Evolutionary conservation across 1,140 invertebrate genomes (phyloP), one percentile per base, ranked within the genome.

Genomic region (Thrips palmi): DNA sequence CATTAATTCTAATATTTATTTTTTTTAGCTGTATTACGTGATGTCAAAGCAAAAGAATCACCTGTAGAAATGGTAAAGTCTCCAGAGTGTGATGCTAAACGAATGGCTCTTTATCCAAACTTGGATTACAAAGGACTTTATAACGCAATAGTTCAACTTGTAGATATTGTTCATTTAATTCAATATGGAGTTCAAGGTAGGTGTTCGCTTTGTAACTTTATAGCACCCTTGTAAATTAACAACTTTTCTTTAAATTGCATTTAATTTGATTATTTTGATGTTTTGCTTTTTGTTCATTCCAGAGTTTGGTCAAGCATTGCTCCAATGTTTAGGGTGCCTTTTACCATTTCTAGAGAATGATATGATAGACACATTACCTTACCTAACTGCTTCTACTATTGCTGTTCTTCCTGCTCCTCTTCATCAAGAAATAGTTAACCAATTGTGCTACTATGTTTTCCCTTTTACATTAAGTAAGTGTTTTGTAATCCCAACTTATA

Each of bases 261-360:
- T 3, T 28, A 11, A 28, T 28, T 28, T 28, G 27, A 11, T 28
- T 2, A n/a, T n/a, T 8, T 27, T 8, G 7, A 27, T 27, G n/a
- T 27, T 27, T 8, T 27, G n/a, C n/a, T n/a, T n/a, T n/a, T n/a
- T 50, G 44, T 39, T 48, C 53, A 28, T 61, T 62, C 18, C 55
- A 94, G 92, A 73, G 37, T 88, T 97, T 57, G 92, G 88, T 18
- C 77, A 87, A 62, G 74, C 82, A 20, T 68, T 93, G 33, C 63
- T 96, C 2, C 84, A 92, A 58, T 87, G 85, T 50, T 60, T 94
- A 33, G 80, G 83, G 36, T 91, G 86, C 55, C 64, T 98, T 40
- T 68, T 97, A 41, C 91, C 93, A 12, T 99, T 98, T 58, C 60
- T 99, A 45, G 92, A 97, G 54, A 79, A 89, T 52, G 91, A 97